Evolutionary conservation across 2,888 invertebrate species (phyloP).

Genomic region (Bembecia ichneumoniformis): DNA sequence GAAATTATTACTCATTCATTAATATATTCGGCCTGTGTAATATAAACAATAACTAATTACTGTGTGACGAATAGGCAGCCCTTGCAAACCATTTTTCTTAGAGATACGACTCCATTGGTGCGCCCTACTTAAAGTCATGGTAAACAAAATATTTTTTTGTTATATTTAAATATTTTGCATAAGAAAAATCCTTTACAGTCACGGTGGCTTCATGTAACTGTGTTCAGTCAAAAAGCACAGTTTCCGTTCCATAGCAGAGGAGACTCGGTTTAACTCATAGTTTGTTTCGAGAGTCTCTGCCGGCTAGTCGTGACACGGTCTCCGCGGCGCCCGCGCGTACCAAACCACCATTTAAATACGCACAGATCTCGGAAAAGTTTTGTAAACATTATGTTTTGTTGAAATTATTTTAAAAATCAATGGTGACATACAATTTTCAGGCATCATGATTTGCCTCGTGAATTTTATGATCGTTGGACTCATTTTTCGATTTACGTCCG

Average conservation of each 20-base stretch:
- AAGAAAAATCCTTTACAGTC: constrained; percentile 24
- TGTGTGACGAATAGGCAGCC: no score
- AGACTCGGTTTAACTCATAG: constrained; percentile 1
- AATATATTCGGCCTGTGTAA: no score
- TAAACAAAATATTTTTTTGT: no score
- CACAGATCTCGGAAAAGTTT: neutral
- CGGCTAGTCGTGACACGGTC: constrained; percentile 1
- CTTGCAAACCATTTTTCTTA: no score
- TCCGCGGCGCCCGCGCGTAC: neutral
- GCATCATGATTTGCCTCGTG: constrained; percentile 32
- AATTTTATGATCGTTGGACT: constrained; percentile 47
- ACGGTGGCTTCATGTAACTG: constrained; percentile 23
- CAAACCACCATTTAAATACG: neutral
- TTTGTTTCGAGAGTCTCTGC: constrained; percentile 20
- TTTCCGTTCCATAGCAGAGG: no score
- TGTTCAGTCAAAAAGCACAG: constrained; percentile 24
- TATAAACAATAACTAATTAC: no score
- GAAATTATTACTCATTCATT: no score
- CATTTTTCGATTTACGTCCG: constrained; percentile 45
- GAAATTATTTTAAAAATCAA: constrained; percentile 3
- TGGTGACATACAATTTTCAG: constrained; percentile 13
- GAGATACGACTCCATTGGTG: no score
- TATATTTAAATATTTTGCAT: no score
- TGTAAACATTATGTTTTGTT: neutral
- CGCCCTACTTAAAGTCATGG: no score